phyloP scores from a whole-genome alignment of 2,888 invertebrate genomes.

The Agonopterix heracliana region DNA sequence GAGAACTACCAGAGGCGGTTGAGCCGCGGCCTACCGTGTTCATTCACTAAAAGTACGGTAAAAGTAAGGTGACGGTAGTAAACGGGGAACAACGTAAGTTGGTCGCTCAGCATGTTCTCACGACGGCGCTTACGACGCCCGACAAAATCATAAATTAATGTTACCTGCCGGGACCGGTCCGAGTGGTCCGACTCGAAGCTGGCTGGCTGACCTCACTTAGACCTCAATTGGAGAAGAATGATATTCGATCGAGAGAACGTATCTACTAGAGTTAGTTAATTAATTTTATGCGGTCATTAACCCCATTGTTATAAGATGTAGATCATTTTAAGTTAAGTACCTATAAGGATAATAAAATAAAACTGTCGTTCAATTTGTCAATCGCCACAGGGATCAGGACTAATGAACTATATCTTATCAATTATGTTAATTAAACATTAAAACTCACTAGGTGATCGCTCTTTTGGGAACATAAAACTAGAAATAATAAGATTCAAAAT shows the following conservation, averaged over 20 bases:
- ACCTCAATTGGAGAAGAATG: constrained; percentile 40
- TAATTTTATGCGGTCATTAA: constrained; percentile 2
- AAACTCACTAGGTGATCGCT: constrained; percentile 8
- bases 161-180: constrained; percentile 54
- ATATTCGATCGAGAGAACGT: constrained; percentile 30
- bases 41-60: constrained; percentile 14
- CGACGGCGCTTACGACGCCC: constrained; percentile 61
- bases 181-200: constrained; percentile 13
- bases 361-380: constrained; percentile 24
- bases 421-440: constrained; percentile 15
- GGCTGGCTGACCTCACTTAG: constrained; percentile 38
- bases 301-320: background rate
- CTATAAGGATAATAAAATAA: background rate
- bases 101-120: constrained; percentile 53
- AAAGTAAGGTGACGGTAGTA: constrained; percentile 15
- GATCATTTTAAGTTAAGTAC: background rate
- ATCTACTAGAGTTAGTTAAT: constrained; percentile 1
- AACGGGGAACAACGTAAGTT: constrained; percentile 32
- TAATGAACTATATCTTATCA: constrained; percentile 25
- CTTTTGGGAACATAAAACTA: constrained; percentile 4
- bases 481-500: background rate
- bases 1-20: constrained; percentile 17
- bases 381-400: constrained; percentile 18
- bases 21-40: constrained; percentile 20
- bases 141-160: constrained; percentile 48